Conservation (phyloP, 1,140 invertebrate species). For the Tetragnatha versicolor region DNA sequence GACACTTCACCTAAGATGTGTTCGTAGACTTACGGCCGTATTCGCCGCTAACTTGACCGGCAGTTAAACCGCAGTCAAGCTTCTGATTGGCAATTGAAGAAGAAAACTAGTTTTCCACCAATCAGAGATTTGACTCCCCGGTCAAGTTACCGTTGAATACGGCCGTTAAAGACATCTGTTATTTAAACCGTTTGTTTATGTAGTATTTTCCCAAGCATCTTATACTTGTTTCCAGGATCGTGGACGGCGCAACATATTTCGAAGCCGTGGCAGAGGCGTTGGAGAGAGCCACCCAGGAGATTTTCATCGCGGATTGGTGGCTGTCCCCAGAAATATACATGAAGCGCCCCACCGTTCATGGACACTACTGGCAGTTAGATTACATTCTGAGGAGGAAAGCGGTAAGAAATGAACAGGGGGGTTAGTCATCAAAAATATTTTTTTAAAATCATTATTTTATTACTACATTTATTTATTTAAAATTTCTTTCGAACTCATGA, state of each 20-base stretch:
- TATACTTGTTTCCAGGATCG: slow-evolving; percentile 69
- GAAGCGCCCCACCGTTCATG: slow-evolving; percentile 80
- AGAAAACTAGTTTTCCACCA: too few species aligned
- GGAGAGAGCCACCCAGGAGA: slow-evolving; percentile 88
- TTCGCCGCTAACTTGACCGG: too few species aligned
- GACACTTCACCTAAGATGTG: too few species aligned
- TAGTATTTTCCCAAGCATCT: not conserved
- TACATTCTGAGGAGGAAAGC: slow-evolving; percentile 86
- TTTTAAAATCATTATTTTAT: too few species aligned
- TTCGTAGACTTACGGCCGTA: too few species aligned
- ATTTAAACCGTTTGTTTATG: too few species aligned
- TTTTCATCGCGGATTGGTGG: slow-evolving; percentile 98
- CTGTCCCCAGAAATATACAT: slow-evolving; percentile 93
- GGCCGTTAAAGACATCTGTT: too few species aligned
- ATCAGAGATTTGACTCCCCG: too few species aligned
- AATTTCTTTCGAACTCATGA: not conserved
- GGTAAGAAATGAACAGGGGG: slow-evolving; percentile 67
- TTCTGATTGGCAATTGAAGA: too few species aligned
- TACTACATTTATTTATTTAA: not conserved
- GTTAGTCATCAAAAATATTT: not conserved
- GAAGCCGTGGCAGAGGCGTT: slow-evolving; percentile 86
- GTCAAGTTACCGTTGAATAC: too few species aligned
- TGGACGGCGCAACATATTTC: slow-evolving; percentile 88
- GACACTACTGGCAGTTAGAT: slow-evolving; percentile 87
- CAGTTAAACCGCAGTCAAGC: too few species aligned